Base-by-base conservation (phyloP, 2,888 invertebrate species). In the Apamea monoglypha region DNA sequence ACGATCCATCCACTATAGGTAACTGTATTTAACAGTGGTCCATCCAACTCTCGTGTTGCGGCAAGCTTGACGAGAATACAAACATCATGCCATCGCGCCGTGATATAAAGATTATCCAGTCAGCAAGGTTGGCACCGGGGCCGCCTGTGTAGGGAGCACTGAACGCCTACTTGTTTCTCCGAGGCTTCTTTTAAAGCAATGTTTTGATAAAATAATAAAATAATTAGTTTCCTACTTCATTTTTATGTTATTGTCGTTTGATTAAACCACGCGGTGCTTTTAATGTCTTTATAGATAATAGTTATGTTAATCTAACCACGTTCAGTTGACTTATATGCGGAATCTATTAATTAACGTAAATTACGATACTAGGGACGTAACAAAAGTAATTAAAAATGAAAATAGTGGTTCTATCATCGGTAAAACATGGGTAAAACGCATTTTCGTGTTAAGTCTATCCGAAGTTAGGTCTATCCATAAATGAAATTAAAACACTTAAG, bases 31-130 rank as follows among this genome's bases (percentile, higher is more conserved):
- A 36, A 61, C 14, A 40, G 36, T 50, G 59, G 64, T 32, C n/a
- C n/a, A 40, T 61, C 5, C 10, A 63, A 53, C 53, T 47, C 25
- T 29, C 12, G 29, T 56, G 12, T 2, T 36, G 29, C 12, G 7
- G 21, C 44, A 16, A 80, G 18, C 25, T 61, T 53, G 59, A 79
- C 79, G 18, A 80, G 80, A 80, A 79, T 79, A 84, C n/a, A 21
- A 50, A 67, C 32, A 59, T 40, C 80, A 61, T 53, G 80, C 29
- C 80, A n/a, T 44, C 59, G 53, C 53, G 16, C 18, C 36, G 29
- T 59, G 59, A 18, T 79, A 21, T 44, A 59, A n/a, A 59, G 80
- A 80, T 80, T 80, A 84, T 68, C 85, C 61, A 84, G 61, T 63
- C 85, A 63, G 53, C 80, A 81, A 81, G 80, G 80, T 80, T 80